phyloP scores from a whole-genome alignment of 2,888 invertebrate species.

The Kuschelorhynchus macadamiae region DNA sequence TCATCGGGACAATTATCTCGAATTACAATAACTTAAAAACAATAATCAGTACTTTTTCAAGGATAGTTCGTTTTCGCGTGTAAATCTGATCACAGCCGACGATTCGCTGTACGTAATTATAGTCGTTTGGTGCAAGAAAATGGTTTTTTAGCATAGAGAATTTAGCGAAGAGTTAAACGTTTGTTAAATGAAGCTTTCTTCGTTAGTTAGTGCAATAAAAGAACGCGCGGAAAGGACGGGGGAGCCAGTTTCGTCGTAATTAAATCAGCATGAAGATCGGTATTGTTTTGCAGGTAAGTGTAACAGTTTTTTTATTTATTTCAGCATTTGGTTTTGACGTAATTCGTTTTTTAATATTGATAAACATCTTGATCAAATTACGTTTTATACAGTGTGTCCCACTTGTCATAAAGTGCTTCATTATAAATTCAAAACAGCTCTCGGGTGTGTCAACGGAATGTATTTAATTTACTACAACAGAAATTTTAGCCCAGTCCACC shows the following conservation, averaged over 20 bases:
- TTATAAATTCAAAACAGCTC: no score
- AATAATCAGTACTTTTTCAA: conserved; percentile 14
- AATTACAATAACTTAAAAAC: conserved; percentile 10
- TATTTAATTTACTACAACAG: no score
- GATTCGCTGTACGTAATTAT: conserved; percentile 11
- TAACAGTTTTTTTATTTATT: conserved; percentile 3
- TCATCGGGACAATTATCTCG: conserved; percentile 15
- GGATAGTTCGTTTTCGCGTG: conserved; percentile 15
- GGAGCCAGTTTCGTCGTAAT: conserved; percentile 17
- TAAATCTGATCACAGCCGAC: background rate
- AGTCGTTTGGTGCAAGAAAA: conserved; percentile 19
- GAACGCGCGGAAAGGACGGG: conserved; percentile 12
- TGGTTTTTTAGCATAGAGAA: conserved; percentile 20
- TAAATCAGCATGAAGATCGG: conserved; percentile 41
- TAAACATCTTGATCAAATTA: no score
- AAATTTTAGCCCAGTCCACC: no score
- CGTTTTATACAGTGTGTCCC: no score
- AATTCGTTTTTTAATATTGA: background rate
- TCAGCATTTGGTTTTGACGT: background rate
- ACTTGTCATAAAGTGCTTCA: no score
- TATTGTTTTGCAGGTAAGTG: conserved; percentile 40
- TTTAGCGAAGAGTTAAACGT: conserved; percentile 21
- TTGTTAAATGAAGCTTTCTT: conserved; percentile 40
- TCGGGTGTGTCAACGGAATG: no score
- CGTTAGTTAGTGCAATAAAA: conserved; percentile 32